A percentile compares a stretch with the other conserved stretches of the same genome.
These are phyloP conservation scores for Epirrhoe tristata DNA, from an alignment of 2,888 invertebrate genomes.

Conservation along the genomic window DNA sequence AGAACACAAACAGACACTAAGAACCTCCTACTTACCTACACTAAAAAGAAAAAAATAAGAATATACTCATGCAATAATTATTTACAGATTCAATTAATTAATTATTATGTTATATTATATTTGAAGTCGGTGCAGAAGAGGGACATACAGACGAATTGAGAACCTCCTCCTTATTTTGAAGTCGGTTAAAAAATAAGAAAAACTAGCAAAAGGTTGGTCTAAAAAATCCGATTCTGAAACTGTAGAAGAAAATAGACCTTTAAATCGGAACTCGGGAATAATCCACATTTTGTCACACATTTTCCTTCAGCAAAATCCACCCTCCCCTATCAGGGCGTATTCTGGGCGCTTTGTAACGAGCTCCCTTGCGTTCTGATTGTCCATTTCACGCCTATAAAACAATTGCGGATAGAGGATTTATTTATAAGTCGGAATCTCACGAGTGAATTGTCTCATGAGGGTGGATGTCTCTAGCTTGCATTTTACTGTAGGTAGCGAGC, in stretches of 20 bases:
- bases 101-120: too few species aligned
- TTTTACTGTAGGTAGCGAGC: conserved; percentile 2
- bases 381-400: conserved; percentile 41
- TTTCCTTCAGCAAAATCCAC: conserved; percentile 5
- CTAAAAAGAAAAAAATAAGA: too few species aligned
- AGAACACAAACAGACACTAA: too few species aligned
- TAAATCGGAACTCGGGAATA: conserved; percentile 5
- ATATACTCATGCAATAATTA: too few species aligned
- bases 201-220: not conserved
- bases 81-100: too few species aligned
- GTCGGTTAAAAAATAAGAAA: not conserved
- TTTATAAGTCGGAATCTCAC: conserved; percentile 29
- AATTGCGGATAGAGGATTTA: conserved; percentile 30
- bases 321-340: conserved; percentile 7
- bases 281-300: conserved; percentile 28
- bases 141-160: too few species aligned
- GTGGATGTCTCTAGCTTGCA: conserved; percentile 16
- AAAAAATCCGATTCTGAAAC: not conserved
- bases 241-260: not conserved
- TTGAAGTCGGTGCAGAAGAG: too few species aligned
- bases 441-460: conserved; percentile 28
- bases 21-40: too few species aligned
- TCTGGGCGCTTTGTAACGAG: conserved; percentile 27
- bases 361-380: conserved; percentile 40
- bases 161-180: too few species aligned